phyloP scores from a whole-genome alignment of 2,797 vertebrate genomes.

The Botia kubotai region DNA sequence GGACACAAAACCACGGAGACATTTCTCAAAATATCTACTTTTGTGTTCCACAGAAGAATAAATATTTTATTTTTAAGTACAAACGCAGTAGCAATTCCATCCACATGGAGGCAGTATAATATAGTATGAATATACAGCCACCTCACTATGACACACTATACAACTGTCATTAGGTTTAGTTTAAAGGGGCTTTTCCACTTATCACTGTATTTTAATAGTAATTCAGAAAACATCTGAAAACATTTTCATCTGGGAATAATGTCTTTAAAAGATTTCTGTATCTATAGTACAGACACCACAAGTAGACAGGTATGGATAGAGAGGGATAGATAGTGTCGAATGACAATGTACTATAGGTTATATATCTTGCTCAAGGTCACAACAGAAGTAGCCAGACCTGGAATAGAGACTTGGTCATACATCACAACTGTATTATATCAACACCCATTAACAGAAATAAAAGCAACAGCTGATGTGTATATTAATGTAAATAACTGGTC shows the following conservation, averaged over 20 bases:
- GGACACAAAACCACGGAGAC: too few species aligned
- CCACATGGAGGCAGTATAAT: constrained; percentile 42
- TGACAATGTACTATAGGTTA: too few species aligned
- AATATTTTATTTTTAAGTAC: not conserved
- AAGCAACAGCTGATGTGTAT: too few species aligned
- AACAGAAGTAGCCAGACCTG: too few species aligned
- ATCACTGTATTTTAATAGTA: not conserved
- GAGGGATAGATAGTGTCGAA: too few species aligned
- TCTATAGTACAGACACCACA: not conserved
- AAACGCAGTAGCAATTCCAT: not conserved
- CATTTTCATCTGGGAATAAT: not conserved
- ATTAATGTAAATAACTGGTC: not conserved
- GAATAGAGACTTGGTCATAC: too few species aligned
- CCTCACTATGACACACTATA: not conserved
- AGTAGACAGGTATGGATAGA: too few species aligned
- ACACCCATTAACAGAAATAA: too few species aligned
- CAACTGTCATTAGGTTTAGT: not conserved
- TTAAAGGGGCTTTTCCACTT: not conserved
- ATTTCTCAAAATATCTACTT: too few species aligned
- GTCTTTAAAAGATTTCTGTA: not conserved
- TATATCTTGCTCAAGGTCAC: too few species aligned
- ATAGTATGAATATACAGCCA: not conserved
- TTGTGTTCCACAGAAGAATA: too few species aligned
- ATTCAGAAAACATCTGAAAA: not conserved
- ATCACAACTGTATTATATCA: too few species aligned